A percentile compares a stretch with the other conserved stretches of the same genome.
These are phyloP conservation scores for Betta splendens DNA, from an alignment of 2,797 vertebrate genomes.

Conservation along the genomic window DNA sequence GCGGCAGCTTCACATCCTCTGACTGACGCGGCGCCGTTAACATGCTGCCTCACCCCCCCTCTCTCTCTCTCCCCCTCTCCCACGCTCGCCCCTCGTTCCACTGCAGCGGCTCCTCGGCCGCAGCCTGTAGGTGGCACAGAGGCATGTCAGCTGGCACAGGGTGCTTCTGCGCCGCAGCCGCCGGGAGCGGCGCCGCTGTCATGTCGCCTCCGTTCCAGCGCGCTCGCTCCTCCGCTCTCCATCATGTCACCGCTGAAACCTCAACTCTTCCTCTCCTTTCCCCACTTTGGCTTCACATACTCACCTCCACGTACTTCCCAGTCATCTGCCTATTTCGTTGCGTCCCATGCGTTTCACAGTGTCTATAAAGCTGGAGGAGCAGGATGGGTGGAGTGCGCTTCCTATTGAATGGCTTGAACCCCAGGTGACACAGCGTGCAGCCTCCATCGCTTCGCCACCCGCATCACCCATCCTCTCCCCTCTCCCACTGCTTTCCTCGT, in stretches of 20 bases:
- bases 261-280: conserved; percentile 35
- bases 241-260: no score
- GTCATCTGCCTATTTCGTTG: conserved; percentile 27
- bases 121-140: conserved; percentile 52
- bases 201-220: conserved; percentile 44
- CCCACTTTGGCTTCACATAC: no score
- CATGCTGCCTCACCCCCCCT: neutral
- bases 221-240: conserved; percentile 26
- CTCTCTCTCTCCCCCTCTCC: conserved; percentile 3
- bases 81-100: conserved; percentile 4
- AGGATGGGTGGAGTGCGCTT: conserved; percentile 13
- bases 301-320: conserved; percentile 5
- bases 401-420: conserved; percentile 24
- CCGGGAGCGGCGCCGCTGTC: conserved; percentile 59
- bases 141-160: conserved; percentile 57
- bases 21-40: no score
- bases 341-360: conserved; percentile 20
- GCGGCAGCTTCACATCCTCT: no score
- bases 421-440: conserved; percentile 12
- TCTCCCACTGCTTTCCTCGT: neutral
- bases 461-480: neutral
- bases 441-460: conserved; percentile 12
- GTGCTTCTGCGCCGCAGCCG: conserved; percentile 51
- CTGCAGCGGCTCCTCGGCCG: conserved; percentile 9
- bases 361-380: neutral